Percentiles rank a stretch among this genome's conserved stretches.
Evolutionary conservation across 2,888 invertebrate genomes (phyloP).

Genomic region (Volucella bombylans): DNA sequence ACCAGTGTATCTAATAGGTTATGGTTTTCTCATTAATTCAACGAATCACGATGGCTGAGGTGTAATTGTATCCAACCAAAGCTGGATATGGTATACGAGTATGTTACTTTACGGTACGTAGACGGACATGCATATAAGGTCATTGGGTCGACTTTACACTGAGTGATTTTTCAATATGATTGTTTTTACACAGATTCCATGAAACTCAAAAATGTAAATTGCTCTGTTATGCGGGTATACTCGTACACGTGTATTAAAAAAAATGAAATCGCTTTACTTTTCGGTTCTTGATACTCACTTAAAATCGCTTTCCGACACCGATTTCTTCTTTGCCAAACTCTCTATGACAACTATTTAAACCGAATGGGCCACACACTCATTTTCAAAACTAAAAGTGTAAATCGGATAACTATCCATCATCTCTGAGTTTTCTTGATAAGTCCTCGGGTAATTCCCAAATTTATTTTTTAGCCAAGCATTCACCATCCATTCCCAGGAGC

Average conservation of each 20-base stretch:
- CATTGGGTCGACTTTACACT: slow-evolving; percentile 64
- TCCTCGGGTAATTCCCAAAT: too few relatives aligned
- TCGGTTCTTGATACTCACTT: neutral
- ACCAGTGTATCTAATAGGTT: slow-evolving; percentile 61
- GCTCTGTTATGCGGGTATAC: neutral
- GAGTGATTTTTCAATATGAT: slow-evolving; percentile 17
- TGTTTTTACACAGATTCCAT: slow-evolving; percentile 2
- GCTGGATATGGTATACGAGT: slow-evolving; percentile 53
- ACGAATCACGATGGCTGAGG: slow-evolving; percentile 37
- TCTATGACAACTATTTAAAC: too few relatives aligned
- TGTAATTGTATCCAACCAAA: slow-evolving; percentile 45
- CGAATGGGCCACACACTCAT: too few relatives aligned
- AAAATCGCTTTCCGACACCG: too few relatives aligned
- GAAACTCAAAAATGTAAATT: neutral
- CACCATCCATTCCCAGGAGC: too few relatives aligned
- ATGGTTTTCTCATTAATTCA: slow-evolving; percentile 73
- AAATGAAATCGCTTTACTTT: neutral
- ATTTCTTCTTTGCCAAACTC: too few relatives aligned
- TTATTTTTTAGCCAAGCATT: too few relatives aligned
- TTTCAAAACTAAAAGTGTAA: too few relatives aligned
- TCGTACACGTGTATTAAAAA: neutral
- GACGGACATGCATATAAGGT: slow-evolving; percentile 63
- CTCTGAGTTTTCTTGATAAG: too few relatives aligned
- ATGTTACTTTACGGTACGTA: slow-evolving; percentile 36
- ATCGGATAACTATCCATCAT: too few relatives aligned